Conservation (phyloP, 2,888 invertebrate species). For the Nomada ruficornis region DNA sequence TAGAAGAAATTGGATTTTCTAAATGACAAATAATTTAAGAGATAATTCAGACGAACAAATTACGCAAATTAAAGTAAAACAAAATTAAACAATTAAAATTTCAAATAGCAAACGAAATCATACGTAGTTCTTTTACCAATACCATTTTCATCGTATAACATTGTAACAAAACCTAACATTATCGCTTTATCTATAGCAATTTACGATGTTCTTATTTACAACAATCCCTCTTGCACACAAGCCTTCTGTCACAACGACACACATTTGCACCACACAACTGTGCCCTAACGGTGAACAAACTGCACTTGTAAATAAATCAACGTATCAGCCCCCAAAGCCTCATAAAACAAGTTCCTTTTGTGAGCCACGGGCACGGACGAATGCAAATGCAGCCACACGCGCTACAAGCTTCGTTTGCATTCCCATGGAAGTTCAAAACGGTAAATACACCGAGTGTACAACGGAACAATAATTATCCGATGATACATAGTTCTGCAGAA, state of each 20-base stretch:
- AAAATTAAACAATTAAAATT: no score
- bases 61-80: no score
- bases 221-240: not conserved
- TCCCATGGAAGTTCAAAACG: constrained; percentile 23
- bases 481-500: constrained; percentile 15
- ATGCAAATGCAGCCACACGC: not conserved
- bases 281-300: not conserved
- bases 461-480: constrained; percentile 47
- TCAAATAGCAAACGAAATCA: no score
- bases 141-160: no score
- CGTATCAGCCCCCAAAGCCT: constrained; percentile 5
- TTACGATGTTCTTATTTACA: not conserved
- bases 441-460: constrained; percentile 26
- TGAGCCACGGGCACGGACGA: not conserved
- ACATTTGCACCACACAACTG: no score
- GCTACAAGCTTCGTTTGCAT: constrained; percentile 2
- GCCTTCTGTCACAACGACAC: not conserved
- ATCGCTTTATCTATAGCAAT: no score
- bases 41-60: no score
- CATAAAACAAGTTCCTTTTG: constrained; percentile 22
- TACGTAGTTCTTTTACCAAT: no score
- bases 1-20: no score
- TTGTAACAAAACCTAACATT: no score
- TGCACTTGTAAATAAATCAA: constrained; percentile 28
- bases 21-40: no score